These are phyloP conservation scores for Struthidea cinerea DNA, from an alignment of 2,113 vertebrate genomes.

Conservation along the genomic window DNA sequence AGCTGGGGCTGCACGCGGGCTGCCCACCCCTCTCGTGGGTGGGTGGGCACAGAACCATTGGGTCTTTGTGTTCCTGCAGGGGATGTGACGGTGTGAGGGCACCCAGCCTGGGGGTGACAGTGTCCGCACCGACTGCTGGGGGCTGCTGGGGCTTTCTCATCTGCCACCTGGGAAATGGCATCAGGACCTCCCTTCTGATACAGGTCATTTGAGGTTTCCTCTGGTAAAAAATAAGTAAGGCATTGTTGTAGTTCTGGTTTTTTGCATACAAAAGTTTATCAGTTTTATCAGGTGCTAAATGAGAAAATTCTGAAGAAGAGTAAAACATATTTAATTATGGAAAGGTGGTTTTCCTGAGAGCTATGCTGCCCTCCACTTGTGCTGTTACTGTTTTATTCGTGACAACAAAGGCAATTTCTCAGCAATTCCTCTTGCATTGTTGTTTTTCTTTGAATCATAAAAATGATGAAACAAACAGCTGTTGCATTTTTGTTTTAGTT, in stretches of 20 bases:
- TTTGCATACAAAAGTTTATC: neutral
- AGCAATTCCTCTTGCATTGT: neutral
- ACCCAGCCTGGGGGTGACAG: neutral
- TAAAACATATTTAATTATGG: neutral
- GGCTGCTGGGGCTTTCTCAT: neutral
- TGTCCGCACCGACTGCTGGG: neutral
- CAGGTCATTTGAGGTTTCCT: neutral
- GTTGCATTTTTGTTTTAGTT: conserved; percentile 51
- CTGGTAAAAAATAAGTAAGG: neutral
- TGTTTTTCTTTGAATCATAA: neutral
- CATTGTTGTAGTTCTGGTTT: neutral
- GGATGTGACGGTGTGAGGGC: fast-evolving
- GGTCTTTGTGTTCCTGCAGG: neutral
- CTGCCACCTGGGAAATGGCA: neutral
- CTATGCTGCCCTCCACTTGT: neutral
- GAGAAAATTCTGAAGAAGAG: neutral
- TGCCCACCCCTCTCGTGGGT: fast-evolving
- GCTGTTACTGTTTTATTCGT: neutral
- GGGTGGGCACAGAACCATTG: fast-evolving
- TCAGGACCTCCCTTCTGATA: neutral
- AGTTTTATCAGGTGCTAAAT: neutral
- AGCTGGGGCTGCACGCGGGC: fast-evolving
- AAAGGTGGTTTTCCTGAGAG: neutral
- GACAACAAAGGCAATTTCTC: neutral
- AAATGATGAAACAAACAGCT: conserved; percentile 41